phyloP scores from a whole-genome alignment of 2,888 invertebrate species.

The Dryobota labecula region DNA sequence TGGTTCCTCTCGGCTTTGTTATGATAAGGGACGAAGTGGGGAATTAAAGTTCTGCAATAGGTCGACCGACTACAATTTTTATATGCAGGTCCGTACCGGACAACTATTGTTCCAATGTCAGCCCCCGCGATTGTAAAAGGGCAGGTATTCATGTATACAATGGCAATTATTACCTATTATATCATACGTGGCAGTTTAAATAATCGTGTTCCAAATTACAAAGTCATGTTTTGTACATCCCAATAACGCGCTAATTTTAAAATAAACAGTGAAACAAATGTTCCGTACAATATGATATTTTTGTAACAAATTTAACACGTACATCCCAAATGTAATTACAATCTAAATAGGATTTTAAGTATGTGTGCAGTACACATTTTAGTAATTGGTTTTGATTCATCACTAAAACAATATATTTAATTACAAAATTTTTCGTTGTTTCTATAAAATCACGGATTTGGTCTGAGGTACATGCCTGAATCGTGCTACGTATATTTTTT shows the following conservation, averaged over 20 bases:
- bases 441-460: not conserved
- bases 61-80: not conserved
- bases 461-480: too few species aligned
- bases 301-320: conserved; percentile 46
- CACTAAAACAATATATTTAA: not conserved
- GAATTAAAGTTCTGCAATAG: conserved; percentile 18
- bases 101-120: not conserved
- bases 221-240: conserved; percentile 48
- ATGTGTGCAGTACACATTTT: not conserved
- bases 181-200: conserved; percentile 18
- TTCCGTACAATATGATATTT: conserved; percentile 48
- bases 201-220: conserved; percentile 41
- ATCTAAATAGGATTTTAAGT: conserved; percentile 20
- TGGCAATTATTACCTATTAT: conserved; percentile 25
- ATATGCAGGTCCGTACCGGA: not conserved
- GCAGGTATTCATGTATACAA: conserved; percentile 3
- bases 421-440: not conserved
- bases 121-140: not conserved
- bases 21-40: conserved; percentile 1
- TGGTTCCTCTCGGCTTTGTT: conserved; percentile 10
- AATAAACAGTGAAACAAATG: conserved; percentile 32
- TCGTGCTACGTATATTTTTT: not conserved
- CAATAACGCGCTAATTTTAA: conserved; percentile 35
- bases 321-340: conserved; percentile 21
- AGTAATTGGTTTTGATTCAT: not conserved